Evolutionary conservation across 2,113 vertebrate species (phyloP), one percentile per base, ranked within the genome.

Genomic region (Ascaphus truei): DNA sequence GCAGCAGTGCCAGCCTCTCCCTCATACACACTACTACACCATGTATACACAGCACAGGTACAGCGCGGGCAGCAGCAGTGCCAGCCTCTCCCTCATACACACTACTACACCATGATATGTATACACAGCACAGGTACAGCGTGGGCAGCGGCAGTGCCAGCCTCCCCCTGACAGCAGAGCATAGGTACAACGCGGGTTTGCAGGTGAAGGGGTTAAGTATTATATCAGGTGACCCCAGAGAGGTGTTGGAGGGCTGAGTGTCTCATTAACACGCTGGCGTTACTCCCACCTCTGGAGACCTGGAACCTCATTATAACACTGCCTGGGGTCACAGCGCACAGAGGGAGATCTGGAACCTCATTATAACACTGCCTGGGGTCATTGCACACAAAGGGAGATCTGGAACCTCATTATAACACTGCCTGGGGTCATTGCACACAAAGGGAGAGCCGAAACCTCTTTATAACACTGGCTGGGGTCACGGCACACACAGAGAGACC

Each of bases 281-380:
- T 37, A 41, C 34, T 55, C 48, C 62, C 34, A 41, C 50, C 50
- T 22, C 36, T 12, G n/a, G n/a, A n/a, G n/a, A n/a, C 26, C 34
- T 43, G 62, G 62, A 41, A 23, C 62, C 50, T 9, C 34, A 66
- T 66, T n/a, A 66, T 55, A 50, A 50, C 50, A 41, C 11, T 66
- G 36, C 62, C 18, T 55, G 4, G 11, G 22, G 34, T 7, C 20
- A 25, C 39, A 18, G 3, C 20, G 27, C 59, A 31, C 26, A 48
- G 41, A 50, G 60, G 60, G 48, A 62, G 45, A 23, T 11, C 7
- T 18, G 26, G 45, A 31, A 31, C 45, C 60, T 62, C 33, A 62
- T 25, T 62, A 50, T 62, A 62, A 34, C 60, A 34, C 27, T 11
- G 60, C 23, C 26, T 10, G 60, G 12, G 7, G 34, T 7, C 20